Base-by-base conservation (phyloP, 2,888 invertebrate species). In the Leptopterna dolabrata region DNA sequence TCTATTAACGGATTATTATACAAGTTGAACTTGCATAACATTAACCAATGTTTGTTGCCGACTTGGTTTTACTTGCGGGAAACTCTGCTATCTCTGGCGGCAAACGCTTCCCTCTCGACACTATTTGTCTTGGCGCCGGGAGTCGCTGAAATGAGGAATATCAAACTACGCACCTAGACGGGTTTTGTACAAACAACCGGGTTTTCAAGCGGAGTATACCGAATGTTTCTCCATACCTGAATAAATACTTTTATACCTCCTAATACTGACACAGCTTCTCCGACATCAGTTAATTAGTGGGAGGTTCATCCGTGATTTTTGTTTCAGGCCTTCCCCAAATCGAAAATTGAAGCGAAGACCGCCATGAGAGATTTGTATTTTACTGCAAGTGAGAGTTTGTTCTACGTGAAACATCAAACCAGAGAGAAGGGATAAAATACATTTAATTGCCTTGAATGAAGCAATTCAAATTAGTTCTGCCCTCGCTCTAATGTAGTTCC, bases 101-200 rank as follows among this genome's bases (percentile, higher is more conserved):
- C 63, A 19, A 63, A 63, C 41, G 47, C 45, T 27, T 24, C 24
- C 78, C 71, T 47, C 45, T 45, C 45, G n/a, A 76, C 45, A 71
- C 71, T 85, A 85, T 85, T 85, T 85, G 85, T 85, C 73, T 85
- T 85, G 81, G 30, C n/a, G 30, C 63, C 27, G 27, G 43, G 45
- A 85, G 71, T 76, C 85, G 85, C 85, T 85, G 85, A 73, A 73
- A 73, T 76, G 76, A 85, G 85, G 73, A 85, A 85, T 76, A 71
- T 45, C 76, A 29, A 71, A 73, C 85, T 85, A 73, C 85, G 47
- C 85, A 73, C 73, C 85, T 85, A 85, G 85, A 76, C 76, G 71
- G n/a, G 71, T 85, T 73, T 85, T 76, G 45, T 73, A 71, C 55
- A 51, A 85, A 85, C 85, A 85, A 7, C 29, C 73, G 85, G 81